phyloP scores from a whole-genome alignment of 2,113 vertebrate genomes.

The Dasyornis broadbenti region DNA sequence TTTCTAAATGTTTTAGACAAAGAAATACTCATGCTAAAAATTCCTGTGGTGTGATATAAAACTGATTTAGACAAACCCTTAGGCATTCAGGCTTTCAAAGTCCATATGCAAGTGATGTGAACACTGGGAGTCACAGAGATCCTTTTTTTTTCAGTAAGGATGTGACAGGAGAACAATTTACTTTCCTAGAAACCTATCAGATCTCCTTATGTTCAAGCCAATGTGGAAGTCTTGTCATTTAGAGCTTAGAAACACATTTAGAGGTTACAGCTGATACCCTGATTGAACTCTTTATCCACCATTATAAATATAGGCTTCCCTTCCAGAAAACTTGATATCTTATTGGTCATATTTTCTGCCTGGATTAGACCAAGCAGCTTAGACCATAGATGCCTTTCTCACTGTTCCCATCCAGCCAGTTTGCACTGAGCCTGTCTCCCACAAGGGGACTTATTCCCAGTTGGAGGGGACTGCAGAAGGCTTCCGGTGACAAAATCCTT shows the following conservation, averaged over 20 bases:
- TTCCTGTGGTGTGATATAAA: background rate
- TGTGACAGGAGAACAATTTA: background rate
- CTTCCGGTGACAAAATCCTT: background rate
- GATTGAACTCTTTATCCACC: background rate
- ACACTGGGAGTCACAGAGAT: background rate
- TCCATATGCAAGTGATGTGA: background rate
- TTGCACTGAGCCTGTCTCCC: background rate
- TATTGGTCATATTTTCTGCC: background rate
- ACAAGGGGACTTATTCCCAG: background rate
- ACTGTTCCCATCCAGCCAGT: background rate
- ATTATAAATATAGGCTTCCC: background rate
- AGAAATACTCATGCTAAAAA: background rate
- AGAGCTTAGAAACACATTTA: background rate
- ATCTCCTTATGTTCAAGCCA: background rate
- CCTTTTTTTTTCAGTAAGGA: background rate
- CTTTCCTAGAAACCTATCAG: background rate
- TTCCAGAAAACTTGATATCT: background rate
- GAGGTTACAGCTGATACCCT: background rate
- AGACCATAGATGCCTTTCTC: background rate
- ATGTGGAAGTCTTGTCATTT: background rate
- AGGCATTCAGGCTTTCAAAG: background rate
- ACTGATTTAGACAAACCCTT: background rate
- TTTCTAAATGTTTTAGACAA: background rate
- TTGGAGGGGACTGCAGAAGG: fast-evolving
- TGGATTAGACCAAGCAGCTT: background rate